These are phyloP conservation scores for Naja naja DNA, from an alignment of 2,113 vertebrate genomes.

Conservation along the genomic window DNA sequence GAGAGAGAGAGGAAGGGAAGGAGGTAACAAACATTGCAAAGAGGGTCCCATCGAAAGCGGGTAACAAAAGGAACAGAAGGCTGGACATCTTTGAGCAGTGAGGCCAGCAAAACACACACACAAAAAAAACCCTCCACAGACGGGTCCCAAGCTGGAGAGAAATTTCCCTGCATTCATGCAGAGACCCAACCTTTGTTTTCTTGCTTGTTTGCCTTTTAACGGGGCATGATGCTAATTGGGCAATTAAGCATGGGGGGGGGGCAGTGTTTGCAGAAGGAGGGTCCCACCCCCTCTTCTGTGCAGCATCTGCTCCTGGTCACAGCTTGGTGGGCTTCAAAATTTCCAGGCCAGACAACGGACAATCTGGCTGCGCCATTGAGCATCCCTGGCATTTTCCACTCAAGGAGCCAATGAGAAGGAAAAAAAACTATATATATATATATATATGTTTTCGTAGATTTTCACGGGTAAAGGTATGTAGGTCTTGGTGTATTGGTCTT, in stretches of 20 bases:
- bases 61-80: background rate
- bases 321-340: background rate
- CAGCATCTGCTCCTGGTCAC: conserved; percentile 55
- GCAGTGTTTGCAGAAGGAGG: conserved; percentile 40
- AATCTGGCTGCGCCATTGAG: background rate
- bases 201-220: conserved; percentile 10
- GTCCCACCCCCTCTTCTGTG: conserved; percentile 19
- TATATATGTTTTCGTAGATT: no score
- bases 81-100: background rate
- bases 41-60: background rate
- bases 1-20: accelerated
- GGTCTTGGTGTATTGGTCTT: no score
- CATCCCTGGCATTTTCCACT: background rate
- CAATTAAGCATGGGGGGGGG: conserved; percentile 11
- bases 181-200: conserved; percentile 4
- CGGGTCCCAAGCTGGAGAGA: background rate
- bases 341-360: background rate
- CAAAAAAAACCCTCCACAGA: background rate
- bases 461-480: no score
- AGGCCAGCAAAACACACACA: conserved; percentile 7
- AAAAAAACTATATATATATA: no score
- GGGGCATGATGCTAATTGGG: conserved; percentile 41
- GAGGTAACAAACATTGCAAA: background rate
- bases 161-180: background rate
- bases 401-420: background rate